Evolutionary conservation across 92 coral and sea anemone species (phyloP), one percentile per base, ranked within the genome.

Genomic region (Phenganax stokvisi): DNA sequence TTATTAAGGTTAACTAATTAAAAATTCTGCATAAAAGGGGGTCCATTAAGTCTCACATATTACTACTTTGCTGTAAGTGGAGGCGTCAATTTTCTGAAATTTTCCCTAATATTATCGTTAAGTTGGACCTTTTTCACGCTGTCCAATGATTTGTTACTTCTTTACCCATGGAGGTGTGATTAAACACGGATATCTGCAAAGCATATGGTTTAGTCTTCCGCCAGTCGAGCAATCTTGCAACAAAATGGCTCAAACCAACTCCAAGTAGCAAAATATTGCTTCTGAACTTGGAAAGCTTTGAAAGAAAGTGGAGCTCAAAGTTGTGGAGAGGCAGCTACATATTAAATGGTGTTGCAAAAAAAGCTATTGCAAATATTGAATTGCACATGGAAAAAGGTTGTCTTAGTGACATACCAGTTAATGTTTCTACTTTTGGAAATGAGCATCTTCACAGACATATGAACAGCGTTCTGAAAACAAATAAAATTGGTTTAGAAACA

Each of bases 141-240:
- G 81, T 83, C 9, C 86, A 74, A 74, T 51, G 81, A 12, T 74
- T 74, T 61, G 44, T 37, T n/a, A 44, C 29, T 27, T 53, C 86
- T 58, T 51, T 83, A 6, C 62, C 82, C 47, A 37, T 31, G 6
- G 59, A 31, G 5, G 72, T 54, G 9, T 10, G 80, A 76, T 12
- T 60, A 28, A 31, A 65, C 15, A 79, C 63, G 53, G 70, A 69
- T 51, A 78, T 84, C 10, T 55, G 57, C 51, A 77, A 55, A 62
- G 87, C 56, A 57, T 84, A 84, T 56, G 87, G 87, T 30, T 71
- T 84, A 52, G 31, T 84, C 54, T 76, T 84, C 37, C 29, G 71
- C 12, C 55, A 55, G 12, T 59, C 84, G 54, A 17, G 57, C 4
- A 77, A 84, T 57, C 51, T 84, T 52, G 87, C 59, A 37, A 76